phyloP scores from a whole-genome alignment of 1,140 invertebrate genomes.

The Pseudomyrmex cubaensis region DNA sequence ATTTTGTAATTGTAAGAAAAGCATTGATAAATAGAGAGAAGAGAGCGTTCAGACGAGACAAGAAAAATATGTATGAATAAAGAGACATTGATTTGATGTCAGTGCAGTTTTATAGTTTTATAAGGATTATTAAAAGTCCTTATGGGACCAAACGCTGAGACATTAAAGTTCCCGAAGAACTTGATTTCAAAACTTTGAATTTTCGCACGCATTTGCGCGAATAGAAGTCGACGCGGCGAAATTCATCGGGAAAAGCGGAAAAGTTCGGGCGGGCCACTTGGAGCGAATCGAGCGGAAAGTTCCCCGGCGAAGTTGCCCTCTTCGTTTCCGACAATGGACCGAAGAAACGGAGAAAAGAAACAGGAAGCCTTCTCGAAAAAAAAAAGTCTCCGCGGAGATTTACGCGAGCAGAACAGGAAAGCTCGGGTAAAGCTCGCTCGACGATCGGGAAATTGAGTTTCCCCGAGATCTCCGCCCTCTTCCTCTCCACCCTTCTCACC shows the following conservation, averaged over 20 bases:
- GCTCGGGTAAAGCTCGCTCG: constrained; percentile 20
- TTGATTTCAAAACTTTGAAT: constrained; percentile 48
- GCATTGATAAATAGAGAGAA: too few relatives aligned
- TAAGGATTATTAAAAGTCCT: not conserved
- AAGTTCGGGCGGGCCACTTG: constrained; percentile 45
- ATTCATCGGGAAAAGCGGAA: constrained; percentile 35
- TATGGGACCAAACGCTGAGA: not conserved
- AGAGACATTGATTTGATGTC: too few relatives aligned
- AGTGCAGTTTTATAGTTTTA: too few relatives aligned
- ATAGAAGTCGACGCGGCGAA: constrained; percentile 5
- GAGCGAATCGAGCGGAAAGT: constrained; percentile 49
- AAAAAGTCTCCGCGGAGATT: constrained; percentile 36
- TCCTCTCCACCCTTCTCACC: not conserved
- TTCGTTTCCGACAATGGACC: constrained; percentile 36
- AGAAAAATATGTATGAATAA: too few relatives aligned
- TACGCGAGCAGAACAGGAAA: constrained; percentile 26
- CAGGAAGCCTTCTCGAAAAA: constrained; percentile 14
- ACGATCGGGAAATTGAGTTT: constrained; percentile 57
- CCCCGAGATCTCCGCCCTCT: constrained; percentile 17
- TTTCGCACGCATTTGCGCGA: constrained; percentile 49
- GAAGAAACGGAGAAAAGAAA: constrained; percentile 48
- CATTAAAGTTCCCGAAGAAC: not conserved
- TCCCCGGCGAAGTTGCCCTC: constrained; percentile 20
- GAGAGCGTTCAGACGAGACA: too few relatives aligned
- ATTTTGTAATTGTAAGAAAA: too few relatives aligned